Evolutionary conservation across 1,140 invertebrate species (phyloP), one percentile per base, ranked within the genome.

Genomic region (Magallana ariakensis): DNA sequence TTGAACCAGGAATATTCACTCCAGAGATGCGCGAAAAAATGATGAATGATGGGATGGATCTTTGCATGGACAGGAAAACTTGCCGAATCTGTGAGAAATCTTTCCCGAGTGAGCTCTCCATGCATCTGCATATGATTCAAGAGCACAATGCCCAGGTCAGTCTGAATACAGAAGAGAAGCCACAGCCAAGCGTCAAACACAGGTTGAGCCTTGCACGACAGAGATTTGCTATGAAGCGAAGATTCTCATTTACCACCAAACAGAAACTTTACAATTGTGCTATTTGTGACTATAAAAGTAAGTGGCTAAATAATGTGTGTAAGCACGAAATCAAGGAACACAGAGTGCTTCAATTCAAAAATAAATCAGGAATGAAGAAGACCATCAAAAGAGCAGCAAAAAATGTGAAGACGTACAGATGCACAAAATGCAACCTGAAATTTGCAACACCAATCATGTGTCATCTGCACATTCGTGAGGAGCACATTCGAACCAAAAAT

Each of bases 281-380:
- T 0, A 96, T 97, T 91, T 99, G 98, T 92, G 96, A 97, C 66
- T 98, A 98, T 93, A 96, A 97, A n/a, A 98, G 97, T 19, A 96
- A 97, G 84, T 97, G 98, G 91, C 95, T 98, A 85, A 97, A 97
- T 46, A 97, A 98, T 92, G 95, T 98, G 85, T 98, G 98, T 94
- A 96, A 98, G 46, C 98, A 99, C 95, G 98, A 99, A 92, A 96
- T 97, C 90, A 97, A 97, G 15, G 92, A 92, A 26, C 92, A 94
- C 89, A 80, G 62, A 80, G 84, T 86, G 54, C 53, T 86, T 62
- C 55, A 81, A 80, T 19, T 75, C 26, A 54, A 88, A 84, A 62
- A 86, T 89, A 80, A 62, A 86, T 58, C 46, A 83, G 83, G 80
- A 81, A 66, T 56, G 16, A 57, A 89, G 88, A 83, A 94, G 90